Conservation (phyloP, 1,140 invertebrate species). For the Anoplophora glabripennis region DNA sequence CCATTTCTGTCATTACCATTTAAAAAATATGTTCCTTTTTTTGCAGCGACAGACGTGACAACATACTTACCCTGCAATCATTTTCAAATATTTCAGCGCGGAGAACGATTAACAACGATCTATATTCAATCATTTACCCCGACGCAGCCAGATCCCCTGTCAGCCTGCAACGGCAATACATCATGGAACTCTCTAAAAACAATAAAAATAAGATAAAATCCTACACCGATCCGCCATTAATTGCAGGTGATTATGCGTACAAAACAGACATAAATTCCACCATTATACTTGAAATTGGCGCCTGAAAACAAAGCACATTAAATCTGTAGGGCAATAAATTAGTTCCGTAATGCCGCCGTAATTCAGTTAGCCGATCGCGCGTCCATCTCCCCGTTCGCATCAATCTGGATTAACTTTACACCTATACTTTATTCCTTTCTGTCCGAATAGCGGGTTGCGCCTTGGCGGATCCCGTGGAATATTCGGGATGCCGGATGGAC, state of each 20-base stretch:
- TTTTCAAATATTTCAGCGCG: no score
- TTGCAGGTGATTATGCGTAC: constrained; percentile 28
- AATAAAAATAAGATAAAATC: constrained; percentile 23
- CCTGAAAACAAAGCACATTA: constrained; percentile 34
- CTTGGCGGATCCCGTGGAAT: no score
- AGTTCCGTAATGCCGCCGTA: constrained; percentile 36
- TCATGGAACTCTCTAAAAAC: neutral
- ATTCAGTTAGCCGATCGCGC: constrained; percentile 40
- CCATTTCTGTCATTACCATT: no score
- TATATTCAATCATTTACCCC: no score
- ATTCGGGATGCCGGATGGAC: no score
- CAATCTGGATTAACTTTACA: constrained; percentile 40
- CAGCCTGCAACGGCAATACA: no score
- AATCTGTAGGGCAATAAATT: constrained; percentile 39
- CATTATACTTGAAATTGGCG: constrained; percentile 28
- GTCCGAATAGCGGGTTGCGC: neutral
- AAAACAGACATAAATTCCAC: constrained; percentile 31
- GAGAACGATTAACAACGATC: no score
- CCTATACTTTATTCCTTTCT: constrained; percentile 26
- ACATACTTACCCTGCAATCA: no score
- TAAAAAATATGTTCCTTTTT: no score
- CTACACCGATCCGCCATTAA: constrained; percentile 15
- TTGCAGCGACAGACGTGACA: no score
- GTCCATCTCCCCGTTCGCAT: constrained; percentile 35
- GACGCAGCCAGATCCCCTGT: no score